phyloP scores from a whole-genome alignment of 1,140 invertebrate species.

The Ridgeia piscesae region DNA sequence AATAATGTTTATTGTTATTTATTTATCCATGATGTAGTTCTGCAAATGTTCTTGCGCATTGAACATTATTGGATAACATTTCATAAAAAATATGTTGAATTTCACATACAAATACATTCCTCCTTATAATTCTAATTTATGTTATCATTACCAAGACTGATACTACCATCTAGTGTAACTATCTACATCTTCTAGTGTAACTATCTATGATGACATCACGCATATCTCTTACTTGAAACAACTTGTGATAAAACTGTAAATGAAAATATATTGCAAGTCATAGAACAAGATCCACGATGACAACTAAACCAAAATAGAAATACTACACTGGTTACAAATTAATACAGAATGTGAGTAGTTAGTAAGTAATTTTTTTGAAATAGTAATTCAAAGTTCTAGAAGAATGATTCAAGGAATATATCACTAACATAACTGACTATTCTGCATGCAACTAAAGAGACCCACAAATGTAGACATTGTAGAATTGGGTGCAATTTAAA shows the following conservation, averaged over 20 bases:
- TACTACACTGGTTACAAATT: neutral
- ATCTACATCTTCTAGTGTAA: neutral
- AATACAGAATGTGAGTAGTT: neutral
- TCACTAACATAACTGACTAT: neutral
- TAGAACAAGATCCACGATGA: neutral
- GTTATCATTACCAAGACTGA: neutral
- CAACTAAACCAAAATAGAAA: neutral
- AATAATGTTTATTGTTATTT: too few relatives aligned
- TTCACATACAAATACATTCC: neutral
- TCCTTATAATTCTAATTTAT: neutral
- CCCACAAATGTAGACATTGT: neutral
- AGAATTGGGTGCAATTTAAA: neutral
- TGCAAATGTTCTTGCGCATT: too few relatives aligned
- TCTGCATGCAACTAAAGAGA: neutral
- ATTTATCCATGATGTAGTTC: too few relatives aligned
- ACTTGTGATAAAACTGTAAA: neutral
- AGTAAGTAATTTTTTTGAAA: neutral
- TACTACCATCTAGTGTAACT: neutral
- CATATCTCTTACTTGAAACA: neutral
- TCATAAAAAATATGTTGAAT: neutral
- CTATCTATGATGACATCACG: neutral
- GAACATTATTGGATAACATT: neutral
- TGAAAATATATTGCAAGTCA: neutral
- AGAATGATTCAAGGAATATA: neutral
- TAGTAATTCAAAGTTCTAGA: neutral